Percentiles rank a stretch among this genome's conserved stretches.
phyloP scores from a whole-genome alignment of 2,113 vertebrate genomes.

The Eurystomus gularis region DNA sequence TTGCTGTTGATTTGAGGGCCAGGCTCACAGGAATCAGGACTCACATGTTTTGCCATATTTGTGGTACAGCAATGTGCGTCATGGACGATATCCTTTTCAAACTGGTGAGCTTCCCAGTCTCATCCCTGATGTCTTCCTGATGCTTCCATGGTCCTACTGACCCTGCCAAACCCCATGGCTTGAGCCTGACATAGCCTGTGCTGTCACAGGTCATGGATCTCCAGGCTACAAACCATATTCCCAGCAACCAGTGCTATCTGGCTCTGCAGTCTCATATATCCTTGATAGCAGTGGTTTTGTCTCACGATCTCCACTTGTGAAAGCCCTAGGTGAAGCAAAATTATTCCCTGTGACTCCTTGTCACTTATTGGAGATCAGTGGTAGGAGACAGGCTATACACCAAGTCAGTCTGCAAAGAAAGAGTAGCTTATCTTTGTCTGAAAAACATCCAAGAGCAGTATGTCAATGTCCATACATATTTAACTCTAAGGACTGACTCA shows the following conservation, averaged over 20 bases:
- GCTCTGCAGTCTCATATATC: neutral
- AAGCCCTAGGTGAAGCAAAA: neutral
- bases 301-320: neutral
- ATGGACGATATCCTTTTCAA: neutral
- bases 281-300: neutral
- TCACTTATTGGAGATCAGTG: neutral
- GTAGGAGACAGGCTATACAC: neutral
- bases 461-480: slow-evolving; percentile 22
- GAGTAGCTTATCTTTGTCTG: slow-evolving; percentile 22
- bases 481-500: neutral
- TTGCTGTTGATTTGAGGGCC: neutral
- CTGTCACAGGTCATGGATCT: neutral
- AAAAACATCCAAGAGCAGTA: neutral
- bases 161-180: neutral
- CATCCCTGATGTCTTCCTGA: neutral
- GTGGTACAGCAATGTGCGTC: neutral
- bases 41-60: neutral
- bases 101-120: neutral
- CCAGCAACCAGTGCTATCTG: neutral
- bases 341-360: neutral
- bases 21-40: neutral
- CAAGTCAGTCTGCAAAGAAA: neutral
- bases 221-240: neutral
- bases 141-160: neutral
- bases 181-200: neutral